Evolutionary conservation across 2,888 invertebrate genomes (phyloP), one percentile per base, ranked within the genome.

Genomic region (Aphidius colemani): DNA sequence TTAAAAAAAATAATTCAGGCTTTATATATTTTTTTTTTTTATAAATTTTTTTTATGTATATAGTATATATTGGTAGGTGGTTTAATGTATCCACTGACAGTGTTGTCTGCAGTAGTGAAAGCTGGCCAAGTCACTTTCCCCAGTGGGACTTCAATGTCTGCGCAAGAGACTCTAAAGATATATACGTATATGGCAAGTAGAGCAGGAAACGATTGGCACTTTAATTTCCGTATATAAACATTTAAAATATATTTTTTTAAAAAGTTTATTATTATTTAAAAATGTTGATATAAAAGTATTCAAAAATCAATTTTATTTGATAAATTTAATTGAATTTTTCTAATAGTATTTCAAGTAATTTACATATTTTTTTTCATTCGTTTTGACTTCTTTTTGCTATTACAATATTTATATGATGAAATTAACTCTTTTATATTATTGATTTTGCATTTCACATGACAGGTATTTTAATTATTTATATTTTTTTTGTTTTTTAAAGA

Each of bases 91-190:
- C 57, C 46, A 57, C 57, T 57, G 57, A 39, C 46, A 46, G 57
- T 61, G 67, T 65, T 61, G 67, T 65, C 66, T 67, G 70, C 30
- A 69, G 73, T 74, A 81, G 81, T 81, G 81, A 81, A 81, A 81
- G 81, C 78, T 81, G 77, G 75, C 68, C 72, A 69, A 71, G 77
- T 80, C 77, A 81, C 82, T 82, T 82, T 82, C 81, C 77, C 81
- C 79, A 11, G 45, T 45, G 72, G 72, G 74, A 69, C 71, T 69
- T 72, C 71, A 72, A 74, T 71, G 71, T 45, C 46, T 57, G 57
- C 40, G 46, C 57, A 10, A 11, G n/a, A 49, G 57, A 57, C 71
- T 73, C 59, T 60, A 62, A 61, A 62, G 49, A 66, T 56, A 59
- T 53, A 61, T 56, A 46, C 60, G 58, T 44, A 40, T 56, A 40